A percentile compares a stretch with the other conserved stretches of the same genome.
Evolutionary conservation across 2,113 vertebrate species (phyloP).

Genomic region (Ceyx melanurus): DNA sequence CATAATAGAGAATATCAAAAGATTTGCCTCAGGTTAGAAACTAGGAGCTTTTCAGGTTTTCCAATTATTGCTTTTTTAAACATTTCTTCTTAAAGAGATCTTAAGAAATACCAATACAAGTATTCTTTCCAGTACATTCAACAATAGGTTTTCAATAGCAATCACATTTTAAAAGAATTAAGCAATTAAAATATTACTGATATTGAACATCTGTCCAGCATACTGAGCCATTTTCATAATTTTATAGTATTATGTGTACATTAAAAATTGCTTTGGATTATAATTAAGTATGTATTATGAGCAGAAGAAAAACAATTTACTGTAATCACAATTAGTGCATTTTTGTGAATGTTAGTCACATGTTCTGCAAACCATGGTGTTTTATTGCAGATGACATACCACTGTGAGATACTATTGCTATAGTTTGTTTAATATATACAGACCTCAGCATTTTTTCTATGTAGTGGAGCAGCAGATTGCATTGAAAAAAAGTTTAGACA

Average conservation of each 20-base stretch:
- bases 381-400: neutral
- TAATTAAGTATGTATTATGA: slow-evolving; percentile 17
- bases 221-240: slow-evolving; percentile 7
- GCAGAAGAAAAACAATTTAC: neutral
- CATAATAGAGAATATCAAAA: neutral
- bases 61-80: neutral
- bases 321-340: neutral
- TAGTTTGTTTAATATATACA: neutral
- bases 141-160: neutral
- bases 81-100: neutral
- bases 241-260: neutral
- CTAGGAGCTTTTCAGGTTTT: neutral
- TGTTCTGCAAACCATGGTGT: neutral
- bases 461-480: neutral
- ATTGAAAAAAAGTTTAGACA: neutral
- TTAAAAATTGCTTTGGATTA: neutral
- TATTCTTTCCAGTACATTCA: neutral
- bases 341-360: neutral
- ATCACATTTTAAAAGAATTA: neutral
- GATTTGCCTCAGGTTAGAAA: neutral
- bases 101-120: neutral
- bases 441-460: neutral
- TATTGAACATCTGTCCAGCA: neutral
- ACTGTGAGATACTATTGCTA: neutral
- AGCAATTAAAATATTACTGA: slow-evolving; percentile 24